These are phyloP conservation scores for Cheirogaleus major DNA, from an alignment of 2,797 vertebrate species.

Conservation along the genomic window DNA sequence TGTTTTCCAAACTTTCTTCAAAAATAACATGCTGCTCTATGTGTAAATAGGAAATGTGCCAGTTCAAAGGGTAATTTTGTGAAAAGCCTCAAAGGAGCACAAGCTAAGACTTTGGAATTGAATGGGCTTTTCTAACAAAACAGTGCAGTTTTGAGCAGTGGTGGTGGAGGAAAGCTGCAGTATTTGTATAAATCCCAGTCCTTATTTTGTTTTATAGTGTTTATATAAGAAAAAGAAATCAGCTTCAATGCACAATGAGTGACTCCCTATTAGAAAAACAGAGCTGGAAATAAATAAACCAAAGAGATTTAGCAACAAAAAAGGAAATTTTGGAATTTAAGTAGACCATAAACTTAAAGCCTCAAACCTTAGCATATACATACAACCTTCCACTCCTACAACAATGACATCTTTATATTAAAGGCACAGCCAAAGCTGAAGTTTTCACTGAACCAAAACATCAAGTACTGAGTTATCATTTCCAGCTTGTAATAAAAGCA, in stretches of 20 bases:
- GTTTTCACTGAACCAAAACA: neutral
- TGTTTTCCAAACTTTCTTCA: constrained; percentile 32
- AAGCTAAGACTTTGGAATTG: neutral
- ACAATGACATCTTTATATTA: constrained; percentile 31
- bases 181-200: neutral
- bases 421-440: constrained; percentile 32
- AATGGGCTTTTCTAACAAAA: constrained; percentile 31
- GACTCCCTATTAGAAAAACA: neutral
- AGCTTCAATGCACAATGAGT: neutral
- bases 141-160: neutral
- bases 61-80: constrained; percentile 22
- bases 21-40: neutral
- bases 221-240: neutral
- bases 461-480: neutral
- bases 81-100: neutral
- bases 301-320: constrained; percentile 7
- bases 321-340: constrained; percentile 19
- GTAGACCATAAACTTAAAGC: constrained; percentile 32
- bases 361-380: neutral
- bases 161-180: neutral
- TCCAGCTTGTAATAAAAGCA: constrained; percentile 25
- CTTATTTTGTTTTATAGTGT: constrained; percentile 30
- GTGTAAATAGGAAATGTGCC: neutral
- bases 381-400: neutral
- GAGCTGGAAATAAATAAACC: neutral